Conservation (phyloP, 2,888 invertebrate genomes). For the Leptopilina myrica region DNA sequence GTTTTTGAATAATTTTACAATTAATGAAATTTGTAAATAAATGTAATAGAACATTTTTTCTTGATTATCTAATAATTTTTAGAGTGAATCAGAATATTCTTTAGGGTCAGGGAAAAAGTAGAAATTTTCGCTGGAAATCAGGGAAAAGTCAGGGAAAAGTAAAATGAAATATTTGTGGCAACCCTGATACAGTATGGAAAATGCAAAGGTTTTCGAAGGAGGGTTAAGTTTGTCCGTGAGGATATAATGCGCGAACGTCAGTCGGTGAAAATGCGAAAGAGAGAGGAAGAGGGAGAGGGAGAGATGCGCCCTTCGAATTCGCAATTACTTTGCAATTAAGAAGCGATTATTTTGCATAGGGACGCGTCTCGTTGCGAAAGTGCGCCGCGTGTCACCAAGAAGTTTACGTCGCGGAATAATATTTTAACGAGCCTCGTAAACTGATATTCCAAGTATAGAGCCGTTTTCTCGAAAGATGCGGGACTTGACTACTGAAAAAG, state of each 20-base stretch:
- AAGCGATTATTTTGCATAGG: constrained; percentile 76
- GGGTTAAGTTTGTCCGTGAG: constrained; percentile 63
- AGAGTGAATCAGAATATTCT: too few species aligned
- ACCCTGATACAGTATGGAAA: too few species aligned
- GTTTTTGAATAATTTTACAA: too few species aligned
- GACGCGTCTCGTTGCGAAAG: constrained; percentile 62
- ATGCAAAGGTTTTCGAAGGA: constrained; percentile 41
- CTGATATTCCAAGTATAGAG: constrained; percentile 68
- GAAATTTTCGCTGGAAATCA: too few species aligned
- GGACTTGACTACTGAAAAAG: constrained; percentile 62
- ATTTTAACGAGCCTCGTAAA: constrained; percentile 76
- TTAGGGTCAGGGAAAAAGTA: too few species aligned
- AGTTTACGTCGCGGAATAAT: constrained; percentile 73
- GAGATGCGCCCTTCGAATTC: constrained; percentile 65
- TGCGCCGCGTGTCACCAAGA: constrained; percentile 75
- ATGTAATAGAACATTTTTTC: too few species aligned
- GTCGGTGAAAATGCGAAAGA: constrained; percentile 61
- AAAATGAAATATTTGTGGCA: too few species aligned
- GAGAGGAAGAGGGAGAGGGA: constrained; percentile 29
- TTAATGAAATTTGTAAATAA: too few species aligned
- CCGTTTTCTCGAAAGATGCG: constrained; percentile 49
- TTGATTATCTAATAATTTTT: too few species aligned
- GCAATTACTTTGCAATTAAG: constrained; percentile 75
- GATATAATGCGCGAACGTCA: constrained; percentile 68
- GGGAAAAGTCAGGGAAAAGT: too few species aligned